Evolutionary conservation across 2,113 vertebrate species (phyloP), one percentile per base, ranked within the genome.

Genomic region (Antigone vipio): DNA sequence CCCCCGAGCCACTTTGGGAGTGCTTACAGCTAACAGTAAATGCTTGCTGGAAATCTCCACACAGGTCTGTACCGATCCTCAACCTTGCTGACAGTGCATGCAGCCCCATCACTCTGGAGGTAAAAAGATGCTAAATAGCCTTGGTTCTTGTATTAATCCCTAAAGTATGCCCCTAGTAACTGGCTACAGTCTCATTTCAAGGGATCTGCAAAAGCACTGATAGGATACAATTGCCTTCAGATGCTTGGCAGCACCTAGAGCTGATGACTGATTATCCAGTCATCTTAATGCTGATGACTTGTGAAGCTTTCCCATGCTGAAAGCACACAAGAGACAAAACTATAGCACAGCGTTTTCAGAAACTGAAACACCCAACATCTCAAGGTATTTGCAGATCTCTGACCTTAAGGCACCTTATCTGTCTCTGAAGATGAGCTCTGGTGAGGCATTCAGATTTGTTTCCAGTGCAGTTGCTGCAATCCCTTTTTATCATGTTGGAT

Each of bases 1-100:
- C 13, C 10, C 4, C 3, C 0, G 0, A 42, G 40, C 40, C 40
- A 42, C 32, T 60, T 69, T 34, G 15, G 24, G 19, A 60, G 29
- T 9, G 9, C 64, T 71, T 32, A 35, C 24, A 47, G 45, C 22
- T 66, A n/a, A 47, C 4, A 44, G 29, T 6, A 62, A 55, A 75
- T 26, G 20, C 26, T 56, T 0, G 0, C 14, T 58, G 42, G 50
- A 47, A 38, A 66, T 87, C 13, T 62, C 17, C 20, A 29, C 20
- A 9, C 1, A 27, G 20, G 14, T 32, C 4, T 53, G 30, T 27
- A 22, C 1, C 7, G 23, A 49, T 22, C 23, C 42, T 80, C 20
- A n/a, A 12, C 49, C 8, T 23, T 52, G 6, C 15, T 50, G 15
- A 26, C 16, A 47, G 34, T 30, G 14, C 35, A 15, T 26, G 42